Evolutionary conservation across 2,113 vertebrate species (phyloP).

Genomic region (Charina bottae): DNA sequence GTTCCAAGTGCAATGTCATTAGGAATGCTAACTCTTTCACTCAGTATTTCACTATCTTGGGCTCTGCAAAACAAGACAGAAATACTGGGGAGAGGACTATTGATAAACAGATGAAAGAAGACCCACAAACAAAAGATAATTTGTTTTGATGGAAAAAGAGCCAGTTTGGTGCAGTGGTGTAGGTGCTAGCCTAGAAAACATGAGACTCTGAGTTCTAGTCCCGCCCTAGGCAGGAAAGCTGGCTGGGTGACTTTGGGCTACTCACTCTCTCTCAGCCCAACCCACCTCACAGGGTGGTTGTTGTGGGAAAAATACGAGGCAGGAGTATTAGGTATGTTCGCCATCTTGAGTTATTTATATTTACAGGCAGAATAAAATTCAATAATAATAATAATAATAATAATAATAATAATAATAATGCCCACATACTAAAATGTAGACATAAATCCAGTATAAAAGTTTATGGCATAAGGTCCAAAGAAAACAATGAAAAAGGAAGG

Average conservation of each 20-base stretch:
- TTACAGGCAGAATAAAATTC: too few species aligned
- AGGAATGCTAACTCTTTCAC: slow-evolving; percentile 47
- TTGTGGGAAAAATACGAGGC: too few species aligned
- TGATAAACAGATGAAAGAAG: slow-evolving; percentile 40
- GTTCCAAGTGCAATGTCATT: slow-evolving; percentile 50
- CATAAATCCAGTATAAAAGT: background rate
- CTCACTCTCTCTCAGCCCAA: too few species aligned
- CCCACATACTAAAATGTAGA: slow-evolving; percentile 50
- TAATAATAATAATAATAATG: slow-evolving; percentile 36
- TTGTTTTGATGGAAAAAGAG: background rate
- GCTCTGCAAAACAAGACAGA: slow-evolving; percentile 71
- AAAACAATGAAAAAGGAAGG: background rate
- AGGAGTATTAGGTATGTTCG: too few species aligned
- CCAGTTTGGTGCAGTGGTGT: background rate
- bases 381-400: slow-evolving; percentile 42
- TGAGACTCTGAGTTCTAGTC: too few species aligned
- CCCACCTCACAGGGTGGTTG: too few species aligned
- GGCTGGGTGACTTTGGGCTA: too few species aligned
- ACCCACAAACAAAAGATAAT: background rate
- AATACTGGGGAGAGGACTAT: slow-evolving; percentile 53
- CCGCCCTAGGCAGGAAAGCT: too few species aligned
- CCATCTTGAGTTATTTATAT: too few species aligned
- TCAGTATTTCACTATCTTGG: slow-evolving; percentile 47
- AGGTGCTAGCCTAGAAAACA: too few species aligned
- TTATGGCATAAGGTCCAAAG: background rate